Base-by-base conservation (phyloP, 1,140 invertebrate genomes). In the Ctenoplectra terminalis region DNA sequence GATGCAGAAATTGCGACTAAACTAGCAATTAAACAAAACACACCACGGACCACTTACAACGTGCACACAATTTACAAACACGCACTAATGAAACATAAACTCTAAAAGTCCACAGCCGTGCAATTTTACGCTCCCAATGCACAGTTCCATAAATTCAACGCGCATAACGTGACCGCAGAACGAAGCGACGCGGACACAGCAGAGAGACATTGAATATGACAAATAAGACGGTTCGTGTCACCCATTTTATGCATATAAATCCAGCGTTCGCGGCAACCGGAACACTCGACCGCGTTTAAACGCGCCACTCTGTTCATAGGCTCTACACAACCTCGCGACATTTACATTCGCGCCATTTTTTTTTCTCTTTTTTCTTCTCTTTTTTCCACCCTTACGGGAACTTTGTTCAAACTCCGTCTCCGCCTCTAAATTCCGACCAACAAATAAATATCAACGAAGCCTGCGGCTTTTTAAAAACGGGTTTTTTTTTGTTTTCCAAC, bases 271-370 rank as follows among this genome's bases (percentile, higher is more conserved):
- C 7, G 5, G 40, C 26, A 61, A 58, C 40, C 29, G 58, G 29
- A 48, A 48, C 58, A 74, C 72, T 74, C 43, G 72, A 74, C 72
- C 72, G 56, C 43, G 23, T 74, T 74, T 74, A 74, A 61, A 63
- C n/a, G n/a, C n/a, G n/a, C n/a, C n/a, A n/a, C n/a, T n/a, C n/a
- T n/a, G n/a, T n/a, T n/a, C n/a, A n/a, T n/a, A n/a, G n/a, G n/a
- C n/a, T n/a, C n/a, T n/a, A n/a, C n/a, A n/a, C n/a, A n/a, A n/a
- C n/a, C n/a, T n/a, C n/a, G n/a, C n/a, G n/a, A n/a, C n/a, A n/a
- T n/a, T n/a, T n/a, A n/a, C n/a, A n/a, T n/a, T 46, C 43, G 29
- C 40, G 43, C 11, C 34, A 29, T 29, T 72, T 56, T 61, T 58
- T 26, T 13, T 11, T 50, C 7, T 48, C n/a, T n/a, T n/a, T n/a